These are phyloP conservation scores for Clarias gariepinus DNA, from an alignment of 2,113 vertebrate genomes.

Conservation along the genomic window DNA sequence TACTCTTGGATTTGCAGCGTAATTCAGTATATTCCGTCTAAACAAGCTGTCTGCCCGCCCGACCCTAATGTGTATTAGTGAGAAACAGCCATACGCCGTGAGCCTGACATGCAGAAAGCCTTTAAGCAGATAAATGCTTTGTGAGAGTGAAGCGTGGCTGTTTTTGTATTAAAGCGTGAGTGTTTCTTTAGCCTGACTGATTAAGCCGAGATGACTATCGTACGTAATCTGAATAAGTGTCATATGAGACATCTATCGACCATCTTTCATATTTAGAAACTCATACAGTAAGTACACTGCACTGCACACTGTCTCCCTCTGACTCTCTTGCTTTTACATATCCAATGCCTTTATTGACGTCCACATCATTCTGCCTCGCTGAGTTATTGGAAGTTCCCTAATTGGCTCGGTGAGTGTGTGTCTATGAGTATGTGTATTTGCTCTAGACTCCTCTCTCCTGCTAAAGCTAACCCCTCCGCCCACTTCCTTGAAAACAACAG, in stretches of 20 bases:
- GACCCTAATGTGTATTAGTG: not conserved
- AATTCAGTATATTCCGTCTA: not conserved
- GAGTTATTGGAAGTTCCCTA: slow-evolving; percentile 65
- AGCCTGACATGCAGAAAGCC: slow-evolving; percentile 18
- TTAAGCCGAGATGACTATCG: slow-evolving; percentile 11
- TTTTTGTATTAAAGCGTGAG: slow-evolving; percentile 13
- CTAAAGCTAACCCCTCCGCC: slow-evolving; percentile 44
- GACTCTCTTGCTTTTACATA: slow-evolving; percentile 42
- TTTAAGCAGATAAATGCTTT: slow-evolving; percentile 16
- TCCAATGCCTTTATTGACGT: slow-evolving; percentile 67
- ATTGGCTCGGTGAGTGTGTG: slow-evolving; percentile 30
- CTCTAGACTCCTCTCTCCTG: slow-evolving; percentile 33
- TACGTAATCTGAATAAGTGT: slow-evolving; percentile 60
- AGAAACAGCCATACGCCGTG: not conserved
- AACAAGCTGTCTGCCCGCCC: not conserved
- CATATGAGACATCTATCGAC: slow-evolving; percentile 60
- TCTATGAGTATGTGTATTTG: slow-evolving; percentile 42
- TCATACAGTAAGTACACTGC: not conserved
- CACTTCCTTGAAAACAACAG: slow-evolving; percentile 38
- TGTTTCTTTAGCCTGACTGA: not conserved
- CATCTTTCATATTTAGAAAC: slow-evolving; percentile 64
- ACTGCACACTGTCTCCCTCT: slow-evolving; percentile 7
- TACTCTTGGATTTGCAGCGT: not conserved
- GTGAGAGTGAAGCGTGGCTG: slow-evolving; percentile 3
- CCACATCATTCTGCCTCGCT: slow-evolving; percentile 65